A percentile compares a stretch with the other conserved stretches of the same genome.
These are phyloP conservation scores for Drosophila dunni DNA, from an alignment of 1,140 invertebrate species.

Conservation along the genomic window DNA sequence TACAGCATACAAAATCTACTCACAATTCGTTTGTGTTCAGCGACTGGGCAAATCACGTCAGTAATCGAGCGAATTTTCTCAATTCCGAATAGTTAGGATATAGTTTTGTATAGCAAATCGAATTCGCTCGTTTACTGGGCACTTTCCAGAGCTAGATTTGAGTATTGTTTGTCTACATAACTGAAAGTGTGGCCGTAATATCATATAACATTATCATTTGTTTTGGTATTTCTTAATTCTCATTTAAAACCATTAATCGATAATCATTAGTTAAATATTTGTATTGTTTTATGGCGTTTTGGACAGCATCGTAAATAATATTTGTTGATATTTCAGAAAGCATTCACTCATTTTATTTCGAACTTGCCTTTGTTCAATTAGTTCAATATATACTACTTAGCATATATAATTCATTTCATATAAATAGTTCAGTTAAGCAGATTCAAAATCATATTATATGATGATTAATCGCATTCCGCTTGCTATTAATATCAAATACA, in stretches of 20 bases:
- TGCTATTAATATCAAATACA: slow-evolving; percentile 68
- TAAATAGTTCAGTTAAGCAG: slow-evolving; percentile 41
- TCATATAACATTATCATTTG: not conserved
- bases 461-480: slow-evolving; percentile 58
- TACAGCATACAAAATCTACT: slow-evolving; percentile 59
- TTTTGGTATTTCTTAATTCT: slow-evolving; percentile 1
- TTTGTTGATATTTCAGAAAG: slow-evolving; percentile 38
- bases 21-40: slow-evolving; percentile 33
- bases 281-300: slow-evolving; percentile 58
- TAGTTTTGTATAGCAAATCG: slow-evolving; percentile 45
- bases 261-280: not conserved
- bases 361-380: not conserved
- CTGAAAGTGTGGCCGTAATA: slow-evolving; percentile 9
- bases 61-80: slow-evolving; percentile 29
- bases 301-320: slow-evolving; percentile 56
- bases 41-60: slow-evolving; percentile 5
- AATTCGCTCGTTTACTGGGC: slow-evolving; percentile 2
- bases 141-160: slow-evolving; percentile 39
- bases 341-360: slow-evolving; percentile 61
- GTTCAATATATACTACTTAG: slow-evolving; percentile 22
- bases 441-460: slow-evolving; percentile 37
- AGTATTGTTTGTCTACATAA: slow-evolving; percentile 47
- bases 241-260: slow-evolving; percentile 17
- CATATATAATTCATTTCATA: slow-evolving; percentile 46
- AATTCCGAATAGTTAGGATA: slow-evolving; percentile 55